Conservation (phyloP, 30 jellyfish, hydroid and myxozoan species). For the Nemopilema nomurai region DNA sequence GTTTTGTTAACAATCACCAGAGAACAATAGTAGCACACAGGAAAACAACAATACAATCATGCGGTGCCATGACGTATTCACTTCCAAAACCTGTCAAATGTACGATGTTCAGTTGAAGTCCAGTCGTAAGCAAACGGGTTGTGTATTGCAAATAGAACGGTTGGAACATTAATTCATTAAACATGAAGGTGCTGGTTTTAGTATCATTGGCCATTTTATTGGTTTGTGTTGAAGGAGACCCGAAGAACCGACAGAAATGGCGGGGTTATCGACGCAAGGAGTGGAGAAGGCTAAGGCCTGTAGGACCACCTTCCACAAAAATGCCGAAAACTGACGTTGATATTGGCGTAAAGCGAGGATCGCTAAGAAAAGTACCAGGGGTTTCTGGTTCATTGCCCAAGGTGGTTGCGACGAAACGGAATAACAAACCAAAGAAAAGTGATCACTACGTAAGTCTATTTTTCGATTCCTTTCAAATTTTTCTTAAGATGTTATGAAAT, state of each 20-base stretch:
- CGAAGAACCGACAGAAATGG: no score
- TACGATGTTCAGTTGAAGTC: not conserved
- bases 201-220: not conserved
- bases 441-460: not conserved
- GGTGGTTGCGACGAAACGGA: not conserved
- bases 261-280: not conserved
- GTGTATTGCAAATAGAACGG: not conserved
- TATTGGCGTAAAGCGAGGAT: not conserved
- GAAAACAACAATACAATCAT: not conserved
- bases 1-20: not conserved
- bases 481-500: not conserved
- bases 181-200: not conserved
- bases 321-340: no score
- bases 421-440: not conserved
- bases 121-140: not conserved
- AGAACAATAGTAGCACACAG: not conserved
- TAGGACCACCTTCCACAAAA: not conserved
- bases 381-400: not conserved
- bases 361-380: not conserved
- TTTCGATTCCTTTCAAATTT: not conserved
- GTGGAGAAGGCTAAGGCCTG: not conserved
- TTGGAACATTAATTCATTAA: no score
- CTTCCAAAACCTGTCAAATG: not conserved
- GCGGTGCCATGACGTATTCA: not conserved
- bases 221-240: not conserved